Conservation (phyloP, 2,797 vertebrate genomes). For the Lithobates sylvaticus region DNA sequence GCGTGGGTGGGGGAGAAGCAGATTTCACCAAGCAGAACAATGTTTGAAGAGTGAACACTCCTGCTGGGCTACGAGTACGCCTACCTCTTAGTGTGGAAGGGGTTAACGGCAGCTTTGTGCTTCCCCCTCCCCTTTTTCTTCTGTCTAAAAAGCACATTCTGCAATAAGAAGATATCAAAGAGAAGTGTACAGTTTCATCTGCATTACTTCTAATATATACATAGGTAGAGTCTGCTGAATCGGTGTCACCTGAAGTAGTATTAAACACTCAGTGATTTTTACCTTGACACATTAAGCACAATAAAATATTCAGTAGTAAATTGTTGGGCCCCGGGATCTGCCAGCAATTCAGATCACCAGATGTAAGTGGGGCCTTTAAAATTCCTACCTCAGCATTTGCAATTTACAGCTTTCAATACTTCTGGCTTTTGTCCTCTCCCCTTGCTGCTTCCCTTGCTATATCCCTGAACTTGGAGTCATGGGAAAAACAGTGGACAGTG, state of each 20-base stretch:
- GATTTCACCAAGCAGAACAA: constrained; percentile 51
- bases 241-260: background rate
- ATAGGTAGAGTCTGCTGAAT: constrained; percentile 25
- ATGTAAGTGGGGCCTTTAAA: too few species aligned
- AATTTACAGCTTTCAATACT: too few species aligned
- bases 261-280: too few species aligned
- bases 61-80: constrained; percentile 37
- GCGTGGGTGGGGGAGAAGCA: constrained; percentile 60
- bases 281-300: too few species aligned
- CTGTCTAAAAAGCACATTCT: constrained; percentile 20
- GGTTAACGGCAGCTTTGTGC: constrained; percentile 36
- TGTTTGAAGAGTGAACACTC: constrained; percentile 59
- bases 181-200: constrained; percentile 5
- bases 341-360: too few species aligned
- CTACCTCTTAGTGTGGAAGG: constrained; percentile 1
- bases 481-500: too few species aligned
- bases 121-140: background rate
- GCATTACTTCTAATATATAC: constrained; percentile 4
- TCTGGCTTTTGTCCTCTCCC: too few species aligned
- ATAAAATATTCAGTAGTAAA: too few species aligned
- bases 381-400: too few species aligned
- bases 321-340: too few species aligned
- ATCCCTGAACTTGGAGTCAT: too few species aligned
- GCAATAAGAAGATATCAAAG: constrained; percentile 5
- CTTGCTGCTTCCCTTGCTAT: too few species aligned